These are phyloP conservation scores for Raphicerus campestris DNA, from an alignment of 2,113 vertebrate genomes.

Conservation along the genomic window DNA sequence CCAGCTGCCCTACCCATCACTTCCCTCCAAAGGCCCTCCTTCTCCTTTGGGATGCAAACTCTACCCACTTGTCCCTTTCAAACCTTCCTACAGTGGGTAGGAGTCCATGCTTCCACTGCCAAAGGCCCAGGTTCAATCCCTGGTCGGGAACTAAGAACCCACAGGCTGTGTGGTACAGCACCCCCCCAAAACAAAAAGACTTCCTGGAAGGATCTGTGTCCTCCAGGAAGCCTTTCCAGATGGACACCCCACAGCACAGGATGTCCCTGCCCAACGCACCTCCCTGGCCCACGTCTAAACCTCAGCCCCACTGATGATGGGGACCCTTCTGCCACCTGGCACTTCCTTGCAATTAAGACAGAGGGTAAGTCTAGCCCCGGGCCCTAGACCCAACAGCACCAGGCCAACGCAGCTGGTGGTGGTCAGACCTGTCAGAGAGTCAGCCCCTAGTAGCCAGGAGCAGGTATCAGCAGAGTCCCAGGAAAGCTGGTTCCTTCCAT, in stretches of 20 bases:
- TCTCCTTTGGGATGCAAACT: not conserved
- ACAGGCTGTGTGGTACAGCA: not conserved
- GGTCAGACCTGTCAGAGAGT: accelerated
- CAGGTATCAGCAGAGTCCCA: not conserved
- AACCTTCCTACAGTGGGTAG: not conserved
- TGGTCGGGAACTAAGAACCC: not conserved
- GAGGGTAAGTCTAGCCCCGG: accelerated
- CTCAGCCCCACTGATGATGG: accelerated
- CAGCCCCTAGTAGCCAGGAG: accelerated
- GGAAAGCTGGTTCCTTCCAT: not conserved
- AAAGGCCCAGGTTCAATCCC: not conserved
- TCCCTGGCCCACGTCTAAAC: not conserved
- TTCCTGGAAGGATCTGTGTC: not conserved
- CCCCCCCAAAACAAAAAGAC: not conserved
- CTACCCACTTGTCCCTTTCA: not conserved
- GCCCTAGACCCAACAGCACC: too few species aligned
- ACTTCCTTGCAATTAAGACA: accelerated
- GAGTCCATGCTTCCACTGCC: not conserved
- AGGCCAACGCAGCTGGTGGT: accelerated
- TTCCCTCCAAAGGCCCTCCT: not conserved
- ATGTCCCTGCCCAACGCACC: not conserved
- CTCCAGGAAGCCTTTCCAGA: not conserved
- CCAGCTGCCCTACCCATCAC: not conserved
- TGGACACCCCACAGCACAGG: accelerated
- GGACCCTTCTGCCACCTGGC: not conserved